Base-by-base conservation (phyloP, 2,797 vertebrate species). In the Pseudochaenichthys georgianus region DNA sequence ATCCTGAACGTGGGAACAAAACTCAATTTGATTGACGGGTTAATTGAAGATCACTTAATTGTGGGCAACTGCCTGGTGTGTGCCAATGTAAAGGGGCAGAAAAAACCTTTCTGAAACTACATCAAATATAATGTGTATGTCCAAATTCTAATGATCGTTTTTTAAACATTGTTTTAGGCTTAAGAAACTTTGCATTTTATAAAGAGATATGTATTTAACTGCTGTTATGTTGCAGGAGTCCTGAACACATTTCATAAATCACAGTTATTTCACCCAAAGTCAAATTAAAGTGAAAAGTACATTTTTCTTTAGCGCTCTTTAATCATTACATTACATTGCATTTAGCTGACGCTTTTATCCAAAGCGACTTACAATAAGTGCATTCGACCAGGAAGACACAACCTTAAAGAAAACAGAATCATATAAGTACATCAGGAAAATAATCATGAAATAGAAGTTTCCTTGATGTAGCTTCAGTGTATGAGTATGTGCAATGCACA, bases 11-110 rank as follows among this genome's bases (percentile, higher is more conserved):
- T 50, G 46, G 51, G 19, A 9, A 54, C 48, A 28, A 81, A 83
- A 72, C 53, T 31, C 28, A 42, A 13, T 70, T 72, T 86, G 84
- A 88, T 81, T 88, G 88, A 87, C 31, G 19, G 81, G 65, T 78
- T 85, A 82, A 87, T 79, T 79, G 68, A 84, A 58, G 60, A 57
- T 38, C 61, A 50, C 42, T 60, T 67, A 16, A 53, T 12, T 74
- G 28, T 66, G 65, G 19, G 38, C 16, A 19, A 17, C 23, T 57
- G 54, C 21, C 52, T 23, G 13, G 17, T 38, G 16, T 61, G 6
- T 52, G 51, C 51, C 34, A 62, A 1, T 13, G 15, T 5, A 1
- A 61, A 3, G 28, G 51, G 10, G 28, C 42, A 21, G 7, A 53
- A 65, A 43, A 38, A 1, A 41, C 11, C 38, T 13, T 15, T 16